Conservation (phyloP, 2,113 vertebrate genomes). For the Anseranas semipalmata region DNA sequence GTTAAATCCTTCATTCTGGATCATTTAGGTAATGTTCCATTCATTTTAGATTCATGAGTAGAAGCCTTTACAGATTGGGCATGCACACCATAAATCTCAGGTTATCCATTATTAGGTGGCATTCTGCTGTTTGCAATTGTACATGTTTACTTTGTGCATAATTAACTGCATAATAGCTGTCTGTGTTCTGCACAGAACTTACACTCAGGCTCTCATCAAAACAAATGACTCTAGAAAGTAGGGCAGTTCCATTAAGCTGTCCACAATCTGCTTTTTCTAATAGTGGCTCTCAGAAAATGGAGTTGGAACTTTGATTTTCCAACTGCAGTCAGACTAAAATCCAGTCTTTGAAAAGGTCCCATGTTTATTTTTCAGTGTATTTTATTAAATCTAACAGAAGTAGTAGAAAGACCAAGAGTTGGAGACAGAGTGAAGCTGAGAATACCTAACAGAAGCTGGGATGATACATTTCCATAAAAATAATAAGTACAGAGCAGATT, state of each 20-base stretch:
- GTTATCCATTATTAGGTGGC: slow-evolving; percentile 82
- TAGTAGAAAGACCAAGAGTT: not conserved
- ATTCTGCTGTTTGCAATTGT: slow-evolving; percentile 80
- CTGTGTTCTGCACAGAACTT: slow-evolving; percentile 75
- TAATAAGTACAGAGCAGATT: slow-evolving; percentile 34
- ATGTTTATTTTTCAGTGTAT: slow-evolving; percentile 15
- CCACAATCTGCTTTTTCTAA: slow-evolving; percentile 61
- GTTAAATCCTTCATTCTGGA: slow-evolving; percentile 87
- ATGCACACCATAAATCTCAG: slow-evolving; percentile 81
- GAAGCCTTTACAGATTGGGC: slow-evolving; percentile 80
- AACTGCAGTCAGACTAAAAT: not conserved
- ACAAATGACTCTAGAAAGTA: slow-evolving; percentile 75
- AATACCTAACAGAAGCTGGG: slow-evolving; percentile 32
- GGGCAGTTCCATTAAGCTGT: slow-evolving; percentile 71
- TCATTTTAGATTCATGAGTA: slow-evolving; percentile 88
- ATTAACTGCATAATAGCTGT: slow-evolving; percentile 82
- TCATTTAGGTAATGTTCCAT: slow-evolving; percentile 91
- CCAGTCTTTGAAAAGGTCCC: not conserved
- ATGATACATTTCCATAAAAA: slow-evolving; percentile 74
- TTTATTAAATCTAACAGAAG: slow-evolving; percentile 45
- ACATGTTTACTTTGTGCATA: slow-evolving; percentile 84
- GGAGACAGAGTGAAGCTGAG: not conserved
- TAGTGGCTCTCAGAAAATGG: slow-evolving; percentile 45
- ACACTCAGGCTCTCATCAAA: slow-evolving; percentile 67
- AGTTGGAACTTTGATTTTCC: slow-evolving; percentile 12